Base-by-base conservation (phyloP, 2,113 vertebrate species). In the human (Homo sapiens) region DNA sequence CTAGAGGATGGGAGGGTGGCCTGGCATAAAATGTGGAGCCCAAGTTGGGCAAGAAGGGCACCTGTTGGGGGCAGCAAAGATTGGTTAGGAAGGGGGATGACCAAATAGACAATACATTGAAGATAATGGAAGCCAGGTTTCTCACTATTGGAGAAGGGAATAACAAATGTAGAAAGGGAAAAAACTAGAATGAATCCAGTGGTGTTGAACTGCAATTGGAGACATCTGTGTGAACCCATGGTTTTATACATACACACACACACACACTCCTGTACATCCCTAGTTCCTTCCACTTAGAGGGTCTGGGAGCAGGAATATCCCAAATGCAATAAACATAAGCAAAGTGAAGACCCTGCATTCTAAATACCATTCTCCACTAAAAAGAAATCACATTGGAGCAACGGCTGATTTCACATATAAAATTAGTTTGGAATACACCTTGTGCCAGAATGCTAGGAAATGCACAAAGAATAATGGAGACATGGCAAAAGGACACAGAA, bases 321-420 rank as follows among this genome's bases (percentile, higher is more conserved):
- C 72, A 57, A 90, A 90, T 73, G 27, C 38, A 61, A 85, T 40
- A 52, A 92, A 38, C 80, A 48, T 48, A 88, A 88, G 12, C 80
- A 38, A n/a, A 81, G 32, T 89, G 57, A 96, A 93, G 72, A 89
- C 10, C 25, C 16, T 93, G 57, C 50, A 18, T 78, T 95, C 75
- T 61, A 76, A 94, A 61, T 43, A 86, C 8, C 22, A 68, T 93
- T 92, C 81, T 89, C 82, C 70, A 90, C 48, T 68, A 78, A 88
- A 97, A 97, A 40, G 16, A 87, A 93, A 43, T 2, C 17, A 27
- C 17, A 38, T 20, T 84, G 35, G 57, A 90, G 45, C 83, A 91
- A 59, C 1, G 25, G 45, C 6, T 89, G 40, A 85, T 66, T 93
- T 35, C 6, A 91, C n/a, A 40, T 35, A 27, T 16, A 80, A 88